Percentiles rank a stretch among this genome's conserved stretches.
phyloP scores from a whole-genome alignment of 2,113 vertebrate genomes.

The Gavialis gangeticus region DNA sequence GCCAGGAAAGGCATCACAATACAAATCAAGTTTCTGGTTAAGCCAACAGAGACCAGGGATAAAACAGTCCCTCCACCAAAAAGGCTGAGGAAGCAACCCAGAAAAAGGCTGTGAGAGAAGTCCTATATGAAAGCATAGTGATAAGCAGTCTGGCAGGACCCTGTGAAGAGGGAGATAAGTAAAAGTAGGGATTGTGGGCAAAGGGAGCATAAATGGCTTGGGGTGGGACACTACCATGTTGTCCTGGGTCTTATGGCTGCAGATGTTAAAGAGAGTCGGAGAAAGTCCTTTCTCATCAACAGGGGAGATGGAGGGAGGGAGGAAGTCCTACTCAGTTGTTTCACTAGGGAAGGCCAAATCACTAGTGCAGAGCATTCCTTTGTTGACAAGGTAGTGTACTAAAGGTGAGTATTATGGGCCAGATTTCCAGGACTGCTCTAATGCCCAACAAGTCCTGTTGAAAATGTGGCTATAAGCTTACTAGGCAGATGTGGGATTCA shows the following conservation, averaged over 20 bases:
- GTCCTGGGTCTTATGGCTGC: neutral
- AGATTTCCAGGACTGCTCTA: constrained; percentile 16
- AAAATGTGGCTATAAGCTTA: constrained; percentile 13
- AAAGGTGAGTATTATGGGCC: neutral
- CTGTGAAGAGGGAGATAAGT: neutral
- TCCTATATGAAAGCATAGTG: neutral
- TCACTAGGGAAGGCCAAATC: constrained; percentile 14
- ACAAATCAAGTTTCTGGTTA: neutral
- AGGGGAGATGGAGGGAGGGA: neutral
- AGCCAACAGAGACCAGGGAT: neutral
- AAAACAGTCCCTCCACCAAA: neutral
- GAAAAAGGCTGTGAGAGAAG: neutral
- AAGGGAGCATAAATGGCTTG: neutral
- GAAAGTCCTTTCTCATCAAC: neutral
- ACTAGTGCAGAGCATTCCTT: neutral
- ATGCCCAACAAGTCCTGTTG: constrained; percentile 1
- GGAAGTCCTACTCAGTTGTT: neutral
- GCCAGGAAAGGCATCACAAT: neutral
- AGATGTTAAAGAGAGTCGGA: constrained; percentile 30
- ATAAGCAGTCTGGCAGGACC: neutral
- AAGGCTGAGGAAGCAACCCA: neutral
- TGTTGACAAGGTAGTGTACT: constrained; percentile 41
- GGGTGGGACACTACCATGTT: neutral
- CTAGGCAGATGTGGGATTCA: neutral
- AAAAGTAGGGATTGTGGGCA: neutral